Evolutionary conservation across 2,797 vertebrate genomes (phyloP).

Genomic region (Coregonus suidteri): DNA sequence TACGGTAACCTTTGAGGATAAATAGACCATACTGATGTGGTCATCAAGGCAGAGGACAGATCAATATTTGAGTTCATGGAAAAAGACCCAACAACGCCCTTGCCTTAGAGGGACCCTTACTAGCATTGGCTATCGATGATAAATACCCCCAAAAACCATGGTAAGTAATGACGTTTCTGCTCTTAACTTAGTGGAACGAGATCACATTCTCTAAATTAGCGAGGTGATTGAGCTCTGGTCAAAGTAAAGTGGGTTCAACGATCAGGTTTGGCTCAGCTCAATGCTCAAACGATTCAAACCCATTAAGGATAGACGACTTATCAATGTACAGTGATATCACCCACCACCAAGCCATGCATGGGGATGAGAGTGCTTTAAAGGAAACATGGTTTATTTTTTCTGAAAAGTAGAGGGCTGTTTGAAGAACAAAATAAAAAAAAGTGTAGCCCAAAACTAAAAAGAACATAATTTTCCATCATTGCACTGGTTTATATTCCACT

Average conservation of each 20-base stretch:
- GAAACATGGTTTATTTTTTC: neutral
- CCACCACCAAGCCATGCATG: neutral
- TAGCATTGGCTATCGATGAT: conserved; percentile 39
- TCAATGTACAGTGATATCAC: conserved; percentile 19
- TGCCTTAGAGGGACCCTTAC: conserved; percentile 26
- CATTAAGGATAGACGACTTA: conserved; percentile 10
- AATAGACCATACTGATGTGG: conserved; percentile 26
- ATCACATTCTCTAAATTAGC: conserved; percentile 39
- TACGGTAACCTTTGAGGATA: conserved; percentile 35
- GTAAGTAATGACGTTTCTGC: conserved; percentile 29
- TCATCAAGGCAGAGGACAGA: conserved; percentile 42
- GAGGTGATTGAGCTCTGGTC: conserved; percentile 8
- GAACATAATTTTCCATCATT: neutral
- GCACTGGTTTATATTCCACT: neutral
- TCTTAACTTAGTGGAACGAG: conserved; percentile 26
- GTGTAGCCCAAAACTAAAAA: neutral
- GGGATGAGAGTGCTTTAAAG: neutral
- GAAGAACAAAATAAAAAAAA: neutral
- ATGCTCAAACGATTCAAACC: conserved; percentile 5
- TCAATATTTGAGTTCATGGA: conserved; percentile 43
- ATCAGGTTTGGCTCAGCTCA: conserved; percentile 10
- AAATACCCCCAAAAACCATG: conserved; percentile 33
- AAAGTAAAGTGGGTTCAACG: conserved; percentile 18
- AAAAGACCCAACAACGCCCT: conserved; percentile 15
- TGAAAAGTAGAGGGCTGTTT: neutral